Evolutionary conservation across 2,113 vertebrate species (phyloP).

Genomic region (Mola mola): DNA sequence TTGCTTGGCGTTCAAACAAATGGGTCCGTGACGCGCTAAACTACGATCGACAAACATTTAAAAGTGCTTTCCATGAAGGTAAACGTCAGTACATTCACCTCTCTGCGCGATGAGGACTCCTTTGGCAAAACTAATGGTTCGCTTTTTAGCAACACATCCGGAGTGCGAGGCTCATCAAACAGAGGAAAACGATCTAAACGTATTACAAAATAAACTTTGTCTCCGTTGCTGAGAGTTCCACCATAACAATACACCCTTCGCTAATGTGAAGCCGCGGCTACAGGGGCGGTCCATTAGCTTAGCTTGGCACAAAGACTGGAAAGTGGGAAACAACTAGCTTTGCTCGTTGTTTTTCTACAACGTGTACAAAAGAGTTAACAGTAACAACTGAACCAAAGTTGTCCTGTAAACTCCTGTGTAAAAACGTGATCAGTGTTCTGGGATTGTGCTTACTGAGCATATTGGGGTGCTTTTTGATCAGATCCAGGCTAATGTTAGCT

Average conservation of each 20-base stretch:
- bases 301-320: conserved; percentile 1
- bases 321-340: not conserved
- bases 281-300: not conserved
- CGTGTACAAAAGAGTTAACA: too few species aligned
- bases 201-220: too few species aligned
- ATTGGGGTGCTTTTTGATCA: too few species aligned
- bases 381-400: too few species aligned
- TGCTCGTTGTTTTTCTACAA: too few species aligned
- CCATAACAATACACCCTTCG: too few species aligned
- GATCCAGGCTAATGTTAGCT: too few species aligned
- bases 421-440: too few species aligned
- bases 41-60: conserved; percentile 66
- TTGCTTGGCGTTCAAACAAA: conserved; percentile 32
- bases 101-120: conserved; percentile 50
- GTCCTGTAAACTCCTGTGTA: too few species aligned
- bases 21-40: conserved; percentile 43
- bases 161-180: too few species aligned
- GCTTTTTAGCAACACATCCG: conserved; percentile 12
- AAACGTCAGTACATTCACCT: conserved; percentile 75
- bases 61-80: conserved; percentile 82
- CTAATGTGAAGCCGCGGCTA: not conserved
- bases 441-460: too few species aligned
- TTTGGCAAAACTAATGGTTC: conserved; percentile 56
- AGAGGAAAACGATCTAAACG: not conserved
- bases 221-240: too few species aligned